Conservation (phyloP, 2,888 invertebrate genomes). For the Perdita meconis region DNA sequence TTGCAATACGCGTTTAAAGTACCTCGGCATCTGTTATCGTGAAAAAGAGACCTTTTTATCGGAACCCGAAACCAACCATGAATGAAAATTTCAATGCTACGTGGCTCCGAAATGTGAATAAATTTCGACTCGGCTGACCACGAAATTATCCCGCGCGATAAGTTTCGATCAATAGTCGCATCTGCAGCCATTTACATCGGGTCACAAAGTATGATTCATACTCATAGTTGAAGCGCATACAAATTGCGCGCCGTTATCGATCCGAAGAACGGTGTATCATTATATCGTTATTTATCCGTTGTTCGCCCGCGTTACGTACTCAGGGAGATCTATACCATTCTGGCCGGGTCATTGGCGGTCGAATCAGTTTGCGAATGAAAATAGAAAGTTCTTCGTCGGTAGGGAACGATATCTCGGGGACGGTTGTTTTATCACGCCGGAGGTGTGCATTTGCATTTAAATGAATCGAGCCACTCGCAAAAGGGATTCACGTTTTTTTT, state of each 20-base stretch:
- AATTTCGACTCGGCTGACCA: slow-evolving; percentile 32
- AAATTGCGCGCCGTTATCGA: background rate
- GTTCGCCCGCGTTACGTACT: background rate
- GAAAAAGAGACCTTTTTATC: background rate
- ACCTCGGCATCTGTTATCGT: background rate
- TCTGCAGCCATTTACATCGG: slow-evolving; percentile 19
- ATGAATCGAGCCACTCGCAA: slow-evolving; percentile 45
- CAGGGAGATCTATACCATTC: background rate
- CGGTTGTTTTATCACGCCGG: slow-evolving; percentile 28
- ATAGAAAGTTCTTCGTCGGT: background rate
- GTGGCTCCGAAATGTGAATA: slow-evolving; percentile 2
- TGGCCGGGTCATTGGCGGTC: no score
- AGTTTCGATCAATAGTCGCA: slow-evolving; percentile 48
- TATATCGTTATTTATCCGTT: background rate
- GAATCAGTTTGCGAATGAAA: background rate
- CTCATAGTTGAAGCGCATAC: background rate
- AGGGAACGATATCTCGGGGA: background rate
- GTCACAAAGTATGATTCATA: slow-evolving; percentile 17
- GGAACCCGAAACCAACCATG: no score
- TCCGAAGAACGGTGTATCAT: background rate
- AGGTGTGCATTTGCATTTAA: slow-evolving; percentile 70
- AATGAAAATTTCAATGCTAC: slow-evolving; percentile 14
- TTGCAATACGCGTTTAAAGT: background rate
- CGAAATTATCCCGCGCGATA: slow-evolving; percentile 46
- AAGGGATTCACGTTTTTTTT: background rate